These are phyloP conservation scores for Phalloptychus januarius DNA, from an alignment of 2,797 vertebrate species.

Conservation along the genomic window DNA sequence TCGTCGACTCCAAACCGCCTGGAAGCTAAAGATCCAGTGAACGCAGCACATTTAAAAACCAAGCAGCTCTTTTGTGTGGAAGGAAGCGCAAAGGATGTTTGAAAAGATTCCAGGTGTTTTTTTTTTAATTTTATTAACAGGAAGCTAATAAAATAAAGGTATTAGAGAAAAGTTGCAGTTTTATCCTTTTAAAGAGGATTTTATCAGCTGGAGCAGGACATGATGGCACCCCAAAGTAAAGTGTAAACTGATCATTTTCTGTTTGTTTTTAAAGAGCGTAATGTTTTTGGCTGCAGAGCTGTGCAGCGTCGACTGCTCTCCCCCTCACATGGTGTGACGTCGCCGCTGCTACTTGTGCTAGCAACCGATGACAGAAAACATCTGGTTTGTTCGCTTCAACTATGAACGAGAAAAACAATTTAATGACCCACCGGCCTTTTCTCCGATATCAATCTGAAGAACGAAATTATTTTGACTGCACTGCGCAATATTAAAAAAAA, in stretches of 20 bases:
- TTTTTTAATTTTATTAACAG: not conserved
- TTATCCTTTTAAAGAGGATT: not conserved
- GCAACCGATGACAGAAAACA: not conserved
- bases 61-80: not conserved
- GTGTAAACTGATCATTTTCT: not conserved
- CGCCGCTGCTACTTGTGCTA: not conserved
- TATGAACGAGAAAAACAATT: not conserved
- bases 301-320: not conserved
- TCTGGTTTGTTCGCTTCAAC: not conserved
- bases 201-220: not conserved
- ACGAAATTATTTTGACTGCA: not conserved
- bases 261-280: not conserved
- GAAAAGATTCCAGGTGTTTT: not conserved
- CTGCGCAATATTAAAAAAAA: not conserved
- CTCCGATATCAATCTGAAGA: not conserved
- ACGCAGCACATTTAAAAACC: too few species aligned
- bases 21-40: too few species aligned
- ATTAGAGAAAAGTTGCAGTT: not conserved
- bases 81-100: not conserved
- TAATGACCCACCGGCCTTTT: not conserved
- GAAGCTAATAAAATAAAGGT: not conserved
- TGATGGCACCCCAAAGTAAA: not conserved
- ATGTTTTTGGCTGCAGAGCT: not conserved
- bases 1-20: not conserved
- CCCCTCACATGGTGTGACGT: not conserved